phyloP scores from a whole-genome alignment of 2,797 vertebrate genomes.

The Pelochelys cantorii region DNA sequence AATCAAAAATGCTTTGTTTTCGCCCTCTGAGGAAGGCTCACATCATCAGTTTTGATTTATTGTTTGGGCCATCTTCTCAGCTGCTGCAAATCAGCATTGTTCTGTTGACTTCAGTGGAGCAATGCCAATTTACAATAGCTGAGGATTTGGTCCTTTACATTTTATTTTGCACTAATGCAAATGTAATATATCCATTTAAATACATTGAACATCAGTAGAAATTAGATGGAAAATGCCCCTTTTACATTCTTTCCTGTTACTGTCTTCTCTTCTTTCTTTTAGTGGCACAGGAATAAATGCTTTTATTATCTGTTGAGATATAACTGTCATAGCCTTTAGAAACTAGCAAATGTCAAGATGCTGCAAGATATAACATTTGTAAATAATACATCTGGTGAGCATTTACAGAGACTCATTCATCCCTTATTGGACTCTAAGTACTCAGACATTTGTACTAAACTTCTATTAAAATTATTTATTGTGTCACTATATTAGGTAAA shows the following conservation, averaged over 20 bases:
- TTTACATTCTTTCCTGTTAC: neutral
- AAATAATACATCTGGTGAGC: slow-evolving; percentile 64
- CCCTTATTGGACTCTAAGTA: slow-evolving; percentile 35
- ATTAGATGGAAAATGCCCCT: neutral
- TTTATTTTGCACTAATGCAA: slow-evolving; percentile 34
- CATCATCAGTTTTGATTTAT: neutral
- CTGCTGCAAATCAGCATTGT: slow-evolving; percentile 12
- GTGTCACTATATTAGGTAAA: slow-evolving; percentile 18
- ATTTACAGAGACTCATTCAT: slow-evolving; percentile 48
- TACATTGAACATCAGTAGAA: slow-evolving; percentile 18
- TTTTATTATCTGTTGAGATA: slow-evolving; percentile 50
- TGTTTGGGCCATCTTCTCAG: slow-evolving; percentile 8
- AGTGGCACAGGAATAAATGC: slow-evolving; percentile 9
- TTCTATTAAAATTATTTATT: slow-evolving; percentile 10
- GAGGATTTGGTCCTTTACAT: neutral
- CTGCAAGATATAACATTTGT: slow-evolving; percentile 62
- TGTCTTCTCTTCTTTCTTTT: slow-evolving; percentile 24
- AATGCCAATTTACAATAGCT: slow-evolving; percentile 22
- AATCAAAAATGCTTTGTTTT: neutral
- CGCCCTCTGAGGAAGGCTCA: neutral
- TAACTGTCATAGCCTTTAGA: slow-evolving; percentile 56
- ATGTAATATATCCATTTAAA: neutral
- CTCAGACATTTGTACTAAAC: neutral
- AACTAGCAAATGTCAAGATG: slow-evolving; percentile 69
- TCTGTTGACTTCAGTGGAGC: slow-evolving; percentile 40